These are phyloP conservation scores for Dilophus febrilis DNA, from an alignment of 2,888 invertebrate species.

Conservation along the genomic window DNA sequence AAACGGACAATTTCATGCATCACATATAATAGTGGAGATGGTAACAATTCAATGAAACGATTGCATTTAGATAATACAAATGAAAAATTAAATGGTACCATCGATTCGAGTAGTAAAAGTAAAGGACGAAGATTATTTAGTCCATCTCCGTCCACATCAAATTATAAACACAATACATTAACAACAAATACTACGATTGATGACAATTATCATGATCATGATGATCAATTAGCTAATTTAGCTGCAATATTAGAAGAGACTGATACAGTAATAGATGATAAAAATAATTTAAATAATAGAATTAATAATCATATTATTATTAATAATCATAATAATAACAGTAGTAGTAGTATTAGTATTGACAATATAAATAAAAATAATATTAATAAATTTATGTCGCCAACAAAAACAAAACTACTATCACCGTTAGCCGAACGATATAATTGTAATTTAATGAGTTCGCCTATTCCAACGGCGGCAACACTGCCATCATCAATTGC, in stretches of 20 bases:
- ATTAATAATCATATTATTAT: not conserved
- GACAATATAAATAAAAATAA: conserved; percentile 20
- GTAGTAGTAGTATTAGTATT: conserved; percentile 7
- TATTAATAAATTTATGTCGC: conserved; percentile 1
- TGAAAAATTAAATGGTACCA: conserved; percentile 16
- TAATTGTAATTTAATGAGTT: conserved; percentile 4
- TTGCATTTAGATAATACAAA: conserved; percentile 23
- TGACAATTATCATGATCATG: no score
- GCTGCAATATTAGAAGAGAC: conserved; percentile 9
- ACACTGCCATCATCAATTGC: not conserved
- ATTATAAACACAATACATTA: no score
- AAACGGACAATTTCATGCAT: conserved; percentile 30
- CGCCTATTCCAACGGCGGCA: not conserved
- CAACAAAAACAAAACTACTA: conserved; percentile 1
- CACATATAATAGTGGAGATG: conserved; percentile 22
- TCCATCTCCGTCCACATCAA: conserved; percentile 16
- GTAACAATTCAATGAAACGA: conserved; percentile 21
- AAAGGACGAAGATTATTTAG: conserved; percentile 36
- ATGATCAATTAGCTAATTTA: no score
- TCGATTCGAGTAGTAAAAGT: conserved; percentile 15
- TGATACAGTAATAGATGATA: conserved; percentile 9
- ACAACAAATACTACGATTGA: no score
- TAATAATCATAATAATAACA: conserved; percentile 8
- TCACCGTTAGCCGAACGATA: conserved; percentile 5
- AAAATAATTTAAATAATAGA: not conserved